These are phyloP conservation scores for Graphium colonna DNA, from an alignment of 2,888 invertebrate genomes.

Conservation along the genomic window DNA sequence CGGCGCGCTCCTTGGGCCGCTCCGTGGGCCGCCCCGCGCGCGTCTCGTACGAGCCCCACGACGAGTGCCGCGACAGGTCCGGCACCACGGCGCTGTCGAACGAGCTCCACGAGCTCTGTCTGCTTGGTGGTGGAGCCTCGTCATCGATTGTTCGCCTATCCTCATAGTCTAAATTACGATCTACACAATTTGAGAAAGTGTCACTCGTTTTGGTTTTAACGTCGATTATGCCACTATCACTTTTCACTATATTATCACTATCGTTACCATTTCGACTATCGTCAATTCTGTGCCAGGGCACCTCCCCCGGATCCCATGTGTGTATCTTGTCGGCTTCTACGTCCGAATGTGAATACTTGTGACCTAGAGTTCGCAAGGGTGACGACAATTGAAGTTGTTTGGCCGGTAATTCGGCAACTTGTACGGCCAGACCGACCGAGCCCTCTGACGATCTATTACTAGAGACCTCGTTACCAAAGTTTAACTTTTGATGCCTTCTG, in stretches of 20 bases:
- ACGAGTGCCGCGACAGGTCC: conserved; percentile 88
- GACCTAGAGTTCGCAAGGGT: conserved; percentile 49
- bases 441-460: conserved; percentile 37
- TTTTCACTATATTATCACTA: conserved; percentile 71
- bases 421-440: conserved; percentile 30
- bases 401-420: conserved; percentile 31
- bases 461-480: conserved; percentile 44
- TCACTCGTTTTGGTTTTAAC: conserved; percentile 78
- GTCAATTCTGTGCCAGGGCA: conserved; percentile 43
- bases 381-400: conserved; percentile 46
- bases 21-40: conserved; percentile 59
- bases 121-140: conserved; percentile 59
- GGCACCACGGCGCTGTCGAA: conserved; percentile 88
- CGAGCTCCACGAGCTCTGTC: conserved; percentile 89
- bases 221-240: conserved; percentile 74
- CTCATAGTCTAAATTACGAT: conserved; percentile 82
- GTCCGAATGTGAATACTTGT: conserved; percentile 48
- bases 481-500: conserved; percentile 48
- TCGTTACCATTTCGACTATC: conserved; percentile 51
- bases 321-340: conserved; percentile 76
- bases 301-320: conserved; percentile 85
- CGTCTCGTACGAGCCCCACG: conserved; percentile 90
- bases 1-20: conserved; percentile 44
- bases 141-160: conserved; percentile 53
- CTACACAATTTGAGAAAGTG: conserved; percentile 85